A percentile compares a stretch with the other conserved stretches of the same genome.
Evolutionary conservation across 92 coral and sea anemone genomes (phyloP).

Genomic region (Actinernus sp.): DNA sequence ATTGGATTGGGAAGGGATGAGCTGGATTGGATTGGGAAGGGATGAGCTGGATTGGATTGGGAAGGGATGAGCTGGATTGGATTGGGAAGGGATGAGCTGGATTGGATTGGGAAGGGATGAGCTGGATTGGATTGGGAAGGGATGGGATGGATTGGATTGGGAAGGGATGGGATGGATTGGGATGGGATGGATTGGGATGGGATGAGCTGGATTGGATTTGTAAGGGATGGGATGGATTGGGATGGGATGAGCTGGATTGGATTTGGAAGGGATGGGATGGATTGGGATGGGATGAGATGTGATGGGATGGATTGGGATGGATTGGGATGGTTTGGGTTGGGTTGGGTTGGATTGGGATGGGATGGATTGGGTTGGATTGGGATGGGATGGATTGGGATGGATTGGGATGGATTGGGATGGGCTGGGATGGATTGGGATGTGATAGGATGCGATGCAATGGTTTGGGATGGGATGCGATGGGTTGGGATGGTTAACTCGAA

Average conservation of each 20-base stretch:
- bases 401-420: background rate
- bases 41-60: conserved; percentile 1
- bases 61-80: background rate
- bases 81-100: background rate
- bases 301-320: background rate
- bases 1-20: background rate
- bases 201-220: no score
- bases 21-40: background rate
- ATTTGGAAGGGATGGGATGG: background rate
- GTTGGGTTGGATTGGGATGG: background rate
- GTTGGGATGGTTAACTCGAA: no score
- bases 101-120: background rate
- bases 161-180: background rate
- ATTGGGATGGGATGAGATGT: background rate
- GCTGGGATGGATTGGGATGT: background rate
- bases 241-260: background rate
- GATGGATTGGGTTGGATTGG: background rate
- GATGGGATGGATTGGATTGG: background rate
- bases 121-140: background rate
- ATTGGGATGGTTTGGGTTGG: background rate
- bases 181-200: background rate
- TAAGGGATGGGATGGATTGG: background rate
- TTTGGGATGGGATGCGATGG: no score
- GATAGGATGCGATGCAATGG: background rate
- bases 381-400: background rate